A percentile compares a stretch with the other conserved stretches of the same genome.
phyloP scores from a whole-genome alignment of 2,888 invertebrate species.

The Drosophila nigricruria region DNA sequence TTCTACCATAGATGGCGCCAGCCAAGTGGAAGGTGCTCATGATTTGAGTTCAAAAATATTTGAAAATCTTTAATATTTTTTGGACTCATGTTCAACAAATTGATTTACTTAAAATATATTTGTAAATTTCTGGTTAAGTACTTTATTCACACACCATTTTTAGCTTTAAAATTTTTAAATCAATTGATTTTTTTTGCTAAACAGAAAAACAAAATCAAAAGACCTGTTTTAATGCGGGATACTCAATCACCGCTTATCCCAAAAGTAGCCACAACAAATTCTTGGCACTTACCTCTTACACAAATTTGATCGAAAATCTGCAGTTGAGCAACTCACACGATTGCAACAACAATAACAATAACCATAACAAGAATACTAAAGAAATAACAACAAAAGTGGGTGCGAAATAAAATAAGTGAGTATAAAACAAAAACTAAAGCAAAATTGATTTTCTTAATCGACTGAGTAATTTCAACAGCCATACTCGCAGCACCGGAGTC shows the following conservation, averaged over 20 bases:
- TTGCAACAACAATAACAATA: conserved; percentile 54
- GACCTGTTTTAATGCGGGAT: conserved; percentile 39
- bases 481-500: conserved; percentile 23
- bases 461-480: conserved; percentile 72
- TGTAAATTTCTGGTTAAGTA: background rate
- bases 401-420: conserved; percentile 40
- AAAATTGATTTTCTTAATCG: conserved; percentile 75
- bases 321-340: conserved; percentile 61
- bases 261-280: conserved; percentile 47
- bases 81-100: background rate
- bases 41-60: background rate
- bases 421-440: conserved; percentile 36
- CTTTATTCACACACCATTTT: background rate
- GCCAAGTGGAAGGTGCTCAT: background rate
- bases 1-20: conserved; percentile 33
- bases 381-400: conserved; percentile 34
- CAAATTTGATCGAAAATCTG: conserved; percentile 30
- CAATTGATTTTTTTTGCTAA: conserved; percentile 7
- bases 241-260: conserved; percentile 33
- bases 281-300: conserved; percentile 71
- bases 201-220: conserved; percentile 8
- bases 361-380: conserved; percentile 16
- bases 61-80: background rate
- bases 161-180: background rate
- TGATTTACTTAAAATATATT: background rate